Conservation (phyloP, 2,888 invertebrate genomes). For the Melipona bicolor region DNA sequence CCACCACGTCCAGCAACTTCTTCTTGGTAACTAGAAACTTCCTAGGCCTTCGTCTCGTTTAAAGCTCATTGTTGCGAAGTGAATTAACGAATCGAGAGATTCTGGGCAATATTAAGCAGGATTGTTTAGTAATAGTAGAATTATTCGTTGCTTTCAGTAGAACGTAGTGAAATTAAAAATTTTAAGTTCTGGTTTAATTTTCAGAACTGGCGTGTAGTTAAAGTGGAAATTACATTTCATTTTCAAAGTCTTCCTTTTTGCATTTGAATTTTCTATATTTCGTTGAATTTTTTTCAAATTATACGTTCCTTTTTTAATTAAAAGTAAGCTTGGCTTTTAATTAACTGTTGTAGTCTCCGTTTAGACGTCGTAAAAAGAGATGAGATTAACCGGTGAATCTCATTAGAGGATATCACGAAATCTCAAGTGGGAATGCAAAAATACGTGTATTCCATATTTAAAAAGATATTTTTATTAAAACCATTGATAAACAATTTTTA, state of each 20-base stretch:
- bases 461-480: not conserved
- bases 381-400: not conserved
- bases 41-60: not conserved
- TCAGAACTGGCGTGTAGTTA: too few species aligned
- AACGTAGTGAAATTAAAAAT: not conserved
- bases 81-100: too few species aligned
- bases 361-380: not conserved
- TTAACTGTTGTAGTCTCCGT: not conserved
- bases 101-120: too few species aligned
- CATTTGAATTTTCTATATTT: not conserved
- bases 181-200: not conserved
- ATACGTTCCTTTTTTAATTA: not conserved
- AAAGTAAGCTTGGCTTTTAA: not conserved
- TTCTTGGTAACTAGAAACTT: slow-evolving; percentile 80
- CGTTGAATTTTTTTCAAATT: too few species aligned
- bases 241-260: not conserved
- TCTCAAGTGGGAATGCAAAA: not conserved
- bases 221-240: not conserved
- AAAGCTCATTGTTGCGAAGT: not conserved
- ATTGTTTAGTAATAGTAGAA: too few species aligned
- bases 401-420: not conserved
- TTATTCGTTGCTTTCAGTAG: too few species aligned
- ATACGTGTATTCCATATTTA: not conserved
- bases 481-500: not conserved
- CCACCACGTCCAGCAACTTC: slow-evolving; percentile 83